A percentile compares a stretch with the other conserved stretches of the same genome.
Conservation (phyloP, 2,888 invertebrate genomes). For the Erynnis tages region DNA sequence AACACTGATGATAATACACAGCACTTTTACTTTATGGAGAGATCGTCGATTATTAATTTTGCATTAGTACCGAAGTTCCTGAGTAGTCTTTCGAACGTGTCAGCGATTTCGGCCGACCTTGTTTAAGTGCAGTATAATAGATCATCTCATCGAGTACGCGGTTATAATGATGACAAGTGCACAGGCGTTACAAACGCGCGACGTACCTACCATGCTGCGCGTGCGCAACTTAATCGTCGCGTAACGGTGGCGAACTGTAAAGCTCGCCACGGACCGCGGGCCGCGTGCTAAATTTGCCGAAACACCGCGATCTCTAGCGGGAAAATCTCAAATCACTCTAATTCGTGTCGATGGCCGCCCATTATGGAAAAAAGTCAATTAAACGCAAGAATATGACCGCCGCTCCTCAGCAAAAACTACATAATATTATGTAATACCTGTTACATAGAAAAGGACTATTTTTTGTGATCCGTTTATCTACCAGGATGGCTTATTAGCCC, state of each 20-base stretch:
- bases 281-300: slow-evolving; percentile 80
- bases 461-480: slow-evolving; percentile 22
- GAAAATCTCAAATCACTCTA: slow-evolving; percentile 69
- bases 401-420: slow-evolving; percentile 18
- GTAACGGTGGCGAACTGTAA: slow-evolving; percentile 80
- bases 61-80: slow-evolving; percentile 43
- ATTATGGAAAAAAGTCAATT: slow-evolving; percentile 25
- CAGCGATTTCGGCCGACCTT: slow-evolving; percentile 35
- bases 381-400: slow-evolving; percentile 22
- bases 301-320: slow-evolving; percentile 74
- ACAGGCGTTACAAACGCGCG: slow-evolving; percentile 39
- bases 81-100: slow-evolving; percentile 29
- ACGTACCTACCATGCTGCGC: slow-evolving; percentile 53
- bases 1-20: slow-evolving; percentile 64
- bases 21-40: slow-evolving; percentile 70
- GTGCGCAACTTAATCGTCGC: slow-evolving; percentile 72
- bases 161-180: slow-evolving; percentile 43
- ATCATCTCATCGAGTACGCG: slow-evolving; percentile 34
- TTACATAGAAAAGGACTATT: slow-evolving; percentile 25
- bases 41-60: slow-evolving; percentile 57
- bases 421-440: slow-evolving; percentile 24
- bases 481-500: slow-evolving; percentile 22
- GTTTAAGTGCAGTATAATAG: slow-evolving; percentile 28
- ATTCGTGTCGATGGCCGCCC: slow-evolving; percentile 42
- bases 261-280: slow-evolving; percentile 72